Base-by-base conservation (phyloP, 2,888 invertebrate species). In the Zootermopsis nevadensis region DNA sequence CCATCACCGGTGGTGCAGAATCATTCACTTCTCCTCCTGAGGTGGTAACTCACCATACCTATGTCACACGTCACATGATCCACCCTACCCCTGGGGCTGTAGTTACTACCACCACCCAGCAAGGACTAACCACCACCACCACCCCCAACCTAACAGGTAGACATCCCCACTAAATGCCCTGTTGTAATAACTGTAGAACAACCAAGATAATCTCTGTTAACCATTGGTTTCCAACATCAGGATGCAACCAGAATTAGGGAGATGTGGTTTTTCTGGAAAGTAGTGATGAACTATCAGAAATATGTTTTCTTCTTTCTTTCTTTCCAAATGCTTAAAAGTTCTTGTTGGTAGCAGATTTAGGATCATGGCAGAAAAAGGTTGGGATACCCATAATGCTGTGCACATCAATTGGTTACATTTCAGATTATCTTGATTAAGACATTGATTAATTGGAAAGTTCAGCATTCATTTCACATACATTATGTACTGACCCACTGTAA, bases 131-230 rank as follows among this genome's bases (percentile, higher is more conserved):
- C 42, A 79, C 79, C 79, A 83, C 83, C 82, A 82, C 83, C 60
- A 66, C 85, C 83, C 84, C 83, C 85, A 84, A 85, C 83, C 85
- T 85, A 85, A 86, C 86, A 86, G 86, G 86, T 86, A 86, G 86
- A 84, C 81, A 82, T 69, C 85, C 85, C 85, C 76, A 38, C 79
- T 79, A 79, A 79, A 60, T 60, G 42, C 79, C 79, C 79, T 60
- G 22, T 66, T 66, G 27, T 66, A 66, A 55, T 79, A 79, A 55
- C 27, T 79, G 66, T 79, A 79, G 66, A 66, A 12, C 33, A 74
- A 74, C 74, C 74, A 74, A 74, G 74, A 74, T 74, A 74, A 74
- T 74, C 74, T 74, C 33, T 69, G 31, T 33, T 6, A 33, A 69
- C 15, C 10, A 19, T 19, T 48, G 19, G 19, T 48, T 48, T 48